These are phyloP conservation scores for Panopea generosa DNA, from an alignment of 2,888 invertebrate genomes.

Conservation along the genomic window DNA sequence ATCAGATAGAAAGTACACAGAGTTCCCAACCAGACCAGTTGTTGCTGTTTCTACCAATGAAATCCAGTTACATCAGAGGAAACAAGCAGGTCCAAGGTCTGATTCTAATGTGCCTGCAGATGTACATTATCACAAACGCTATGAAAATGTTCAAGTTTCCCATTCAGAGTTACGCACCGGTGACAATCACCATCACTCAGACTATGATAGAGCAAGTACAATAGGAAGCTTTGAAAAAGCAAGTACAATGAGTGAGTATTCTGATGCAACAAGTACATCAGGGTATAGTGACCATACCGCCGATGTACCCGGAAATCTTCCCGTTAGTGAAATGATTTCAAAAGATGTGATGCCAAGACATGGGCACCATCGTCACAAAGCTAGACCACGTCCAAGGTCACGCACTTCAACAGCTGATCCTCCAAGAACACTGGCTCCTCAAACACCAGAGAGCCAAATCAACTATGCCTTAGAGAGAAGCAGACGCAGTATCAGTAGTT, in stretches of 20 bases:
- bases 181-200: constrained; percentile 9
- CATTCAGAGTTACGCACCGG: constrained; percentile 25
- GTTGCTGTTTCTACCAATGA: constrained; percentile 42
- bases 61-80: constrained; percentile 54
- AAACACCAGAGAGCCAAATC: constrained; percentile 53
- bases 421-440: constrained; percentile 48
- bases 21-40: constrained; percentile 53
- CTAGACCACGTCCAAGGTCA: constrained; percentile 51
- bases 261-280: constrained; percentile 59
- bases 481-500: constrained; percentile 60
- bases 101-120: constrained; percentile 10
- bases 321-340: constrained; percentile 65
- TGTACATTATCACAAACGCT: constrained; percentile 29
- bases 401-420: constrained; percentile 50
- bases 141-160: constrained; percentile 45
- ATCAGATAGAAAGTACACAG: constrained; percentile 52
- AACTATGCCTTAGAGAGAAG: constrained; percentile 62
- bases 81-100: constrained; percentile 27
- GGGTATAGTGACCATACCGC: constrained; percentile 56
- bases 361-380: constrained; percentile 44
- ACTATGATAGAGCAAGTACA: constrained; percentile 55
- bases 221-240: constrained; percentile 59
- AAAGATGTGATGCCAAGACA: constrained; percentile 52
- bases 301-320: constrained; percentile 58
- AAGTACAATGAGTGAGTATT: constrained; percentile 61